Conservation (phyloP, 2,888 invertebrate genomes). For the Acanthococcus lagerstroemiae region DNA sequence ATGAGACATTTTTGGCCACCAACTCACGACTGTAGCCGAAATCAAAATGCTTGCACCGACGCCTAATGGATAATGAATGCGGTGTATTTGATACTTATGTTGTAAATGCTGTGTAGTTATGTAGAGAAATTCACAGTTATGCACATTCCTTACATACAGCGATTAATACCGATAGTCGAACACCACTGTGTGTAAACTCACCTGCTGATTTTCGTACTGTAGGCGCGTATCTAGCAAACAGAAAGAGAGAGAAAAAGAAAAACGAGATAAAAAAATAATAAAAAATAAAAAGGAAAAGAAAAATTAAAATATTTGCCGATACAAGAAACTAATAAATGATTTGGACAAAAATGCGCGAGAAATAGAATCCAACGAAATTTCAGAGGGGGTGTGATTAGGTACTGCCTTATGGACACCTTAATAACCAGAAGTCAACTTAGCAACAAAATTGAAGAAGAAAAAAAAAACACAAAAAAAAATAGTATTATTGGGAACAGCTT, state of each 20-base stretch:
- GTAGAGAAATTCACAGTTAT: slow-evolving; percentile 17
- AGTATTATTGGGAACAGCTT: too few species aligned
- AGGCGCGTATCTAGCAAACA: slow-evolving; percentile 39
- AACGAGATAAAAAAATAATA: slow-evolving; percentile 37
- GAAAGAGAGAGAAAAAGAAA: slow-evolving; percentile 39
- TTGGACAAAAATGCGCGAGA: too few species aligned
- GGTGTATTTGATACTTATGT: slow-evolving; percentile 23
- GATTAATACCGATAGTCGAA: slow-evolving; percentile 15
- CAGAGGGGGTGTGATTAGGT: too few species aligned
- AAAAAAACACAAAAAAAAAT: too few species aligned
- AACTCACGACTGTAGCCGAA: too few species aligned
- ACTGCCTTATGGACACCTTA: too few species aligned
- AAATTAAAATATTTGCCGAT: slow-evolving; percentile 27
- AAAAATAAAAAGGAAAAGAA: slow-evolving; percentile 30
- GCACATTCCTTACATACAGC: slow-evolving; percentile 21
- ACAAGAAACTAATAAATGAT: slow-evolving; percentile 15
- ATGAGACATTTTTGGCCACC: slow-evolving; percentile 1
- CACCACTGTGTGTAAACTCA: slow-evolving; percentile 35
- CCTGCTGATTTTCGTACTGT: slow-evolving; percentile 39
- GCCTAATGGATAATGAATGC: slow-evolving; percentile 15
- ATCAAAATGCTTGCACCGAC: slow-evolving; percentile 13
- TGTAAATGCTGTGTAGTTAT: slow-evolving; percentile 22
- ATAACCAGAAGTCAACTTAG: too few species aligned
- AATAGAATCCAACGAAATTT: too few species aligned
- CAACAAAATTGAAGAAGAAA: too few species aligned